Base-by-base conservation (phyloP, 2,888 invertebrate genomes). In the Megastigmus dorsalis region DNA sequence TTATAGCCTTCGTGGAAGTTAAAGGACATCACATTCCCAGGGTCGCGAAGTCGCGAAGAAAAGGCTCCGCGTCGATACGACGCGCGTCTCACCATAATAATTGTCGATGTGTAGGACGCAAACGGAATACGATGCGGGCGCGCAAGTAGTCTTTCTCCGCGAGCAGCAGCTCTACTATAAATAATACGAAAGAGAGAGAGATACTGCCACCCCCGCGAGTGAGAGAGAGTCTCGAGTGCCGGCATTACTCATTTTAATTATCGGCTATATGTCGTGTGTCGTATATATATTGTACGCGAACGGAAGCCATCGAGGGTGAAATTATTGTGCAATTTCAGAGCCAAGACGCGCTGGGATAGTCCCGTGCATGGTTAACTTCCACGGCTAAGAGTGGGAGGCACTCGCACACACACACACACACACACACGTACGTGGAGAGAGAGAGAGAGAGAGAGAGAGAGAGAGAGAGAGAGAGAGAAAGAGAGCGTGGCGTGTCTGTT, bases 231-330 rank as follows among this genome's bases (percentile, higher is more conserved):
- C n/a, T n/a, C n/a, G 15, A 18, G 13, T 10, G n/a, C 10, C n/a
- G 48, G 57, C 43, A 70, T 66, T 65, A 59, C 66, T 65, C 66
- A 54, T 65, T 70, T 66, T 66, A 66, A 75, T 70, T 66, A 70
- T 70, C 45, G 66, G 70, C 30, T 30, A 28, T 23, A 33, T 10
- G 43, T 13, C 55, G 36, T n/a, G 26, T 48, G 30, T 55, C 30
- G 23, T 30, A n/a, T n/a, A n/a, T n/a, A n/a, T n/a, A n/a, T n/a
- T n/a, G n/a, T n/a, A n/a, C 41, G 20, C 13, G 26, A 62, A 38
- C 63, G 54, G 52, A 63, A 65, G 50, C 23, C 18, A 33, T 50
- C 43, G 59, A 65, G 65, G 62, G 74, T 63, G 50, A 45, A 68
- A 62, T 74, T 74, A 57, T 68, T 50, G 57, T 26, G 43, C 45